Evolutionary conservation across 2,888 invertebrate species (phyloP), one percentile per base, ranked within the genome.

Genomic region (Tipula confusa): DNA sequence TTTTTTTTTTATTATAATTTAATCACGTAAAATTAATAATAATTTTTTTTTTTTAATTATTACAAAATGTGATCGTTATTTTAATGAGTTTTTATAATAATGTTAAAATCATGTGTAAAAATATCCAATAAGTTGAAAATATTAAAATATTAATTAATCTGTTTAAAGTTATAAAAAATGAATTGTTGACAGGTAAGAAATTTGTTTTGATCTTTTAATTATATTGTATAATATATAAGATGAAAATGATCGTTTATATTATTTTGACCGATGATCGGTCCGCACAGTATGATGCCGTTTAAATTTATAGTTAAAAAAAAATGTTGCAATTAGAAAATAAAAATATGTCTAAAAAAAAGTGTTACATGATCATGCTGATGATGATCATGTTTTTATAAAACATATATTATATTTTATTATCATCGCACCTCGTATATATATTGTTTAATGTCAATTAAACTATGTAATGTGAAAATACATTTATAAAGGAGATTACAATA

Each of bases 361-460:
- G 80, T 80, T 80, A 80, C 80, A 31, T 80, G 80, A 29, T 80
- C 79, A 80, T 64, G 31, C 80, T 29, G 80, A 29, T 80, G 80
- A 80, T 80, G 6, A 29, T 80, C n/a, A 29, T 31, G 80, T 64
- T 64, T 33, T 64, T 64, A 64, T 64, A 64, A 64, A n/a, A n/a
- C 24, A 64, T 24, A 13, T 43, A 64, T 64, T 24, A 9, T 64
- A 80, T 15, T 31, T 29, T 80, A 15, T 29, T 29, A 29, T 80
- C 80, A 29, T 29, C n/a, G n/a, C 80, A 80, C 80, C 80, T 80
- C 80, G 29, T 80, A n/a, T n/a, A n/a, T n/a, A n/a, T n/a, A 29
- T 80, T 80, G 80, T 80, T 80, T 80, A 15, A 80, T 80, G 80
- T 15, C 80, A 80, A 80, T 80, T 80, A 80, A 80, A 80, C n/a